A percentile compares a stretch with the other conserved stretches of the same genome.
Evolutionary conservation across 2,888 invertebrate genomes (phyloP).

Genomic region (Encarsia formosa): DNA sequence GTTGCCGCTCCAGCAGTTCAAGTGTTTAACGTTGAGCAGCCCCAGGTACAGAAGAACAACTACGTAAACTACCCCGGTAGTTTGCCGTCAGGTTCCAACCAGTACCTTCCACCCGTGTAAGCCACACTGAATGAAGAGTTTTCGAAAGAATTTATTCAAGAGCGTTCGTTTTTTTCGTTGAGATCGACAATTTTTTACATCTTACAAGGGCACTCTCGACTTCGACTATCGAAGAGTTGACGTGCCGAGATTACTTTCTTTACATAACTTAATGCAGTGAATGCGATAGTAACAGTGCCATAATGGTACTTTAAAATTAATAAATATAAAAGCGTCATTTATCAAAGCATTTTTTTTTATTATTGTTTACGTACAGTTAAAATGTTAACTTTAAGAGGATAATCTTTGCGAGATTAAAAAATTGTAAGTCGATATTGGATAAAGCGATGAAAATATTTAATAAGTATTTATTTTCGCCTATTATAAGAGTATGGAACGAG

Average conservation of each 20-base stretch:
- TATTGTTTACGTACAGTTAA: too few relatives aligned
- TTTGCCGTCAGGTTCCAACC: slow-evolving; percentile 33
- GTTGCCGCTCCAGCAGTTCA: slow-evolving; percentile 24
- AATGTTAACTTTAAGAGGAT: background rate
- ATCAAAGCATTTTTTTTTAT: too few relatives aligned
- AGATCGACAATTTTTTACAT: background rate
- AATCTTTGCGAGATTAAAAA: slow-evolving; percentile 16
- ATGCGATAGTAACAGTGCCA: too few relatives aligned
- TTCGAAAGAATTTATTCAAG: too few relatives aligned
- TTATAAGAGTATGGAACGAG: slow-evolving; percentile 7
- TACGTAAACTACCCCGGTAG: slow-evolving; percentile 35
- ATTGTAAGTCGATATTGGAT: slow-evolving; percentile 14
- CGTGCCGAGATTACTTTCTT: too few relatives aligned
- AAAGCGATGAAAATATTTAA: background rate
- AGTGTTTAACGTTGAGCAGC: background rate
- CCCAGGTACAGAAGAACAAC: slow-evolving; percentile 2
- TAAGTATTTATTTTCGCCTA: background rate
- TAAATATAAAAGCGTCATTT: too few relatives aligned
- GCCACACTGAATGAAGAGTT: too few relatives aligned
- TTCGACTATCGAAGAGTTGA: too few relatives aligned
- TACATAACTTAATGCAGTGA: too few relatives aligned
- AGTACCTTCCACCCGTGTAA: slow-evolving; percentile 37
- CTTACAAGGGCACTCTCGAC: too few relatives aligned
- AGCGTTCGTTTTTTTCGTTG: background rate
- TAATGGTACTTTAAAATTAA: too few relatives aligned